Base-by-base conservation (phyloP, 2,113 vertebrate genomes). In the Actinemys pallida region DNA sequence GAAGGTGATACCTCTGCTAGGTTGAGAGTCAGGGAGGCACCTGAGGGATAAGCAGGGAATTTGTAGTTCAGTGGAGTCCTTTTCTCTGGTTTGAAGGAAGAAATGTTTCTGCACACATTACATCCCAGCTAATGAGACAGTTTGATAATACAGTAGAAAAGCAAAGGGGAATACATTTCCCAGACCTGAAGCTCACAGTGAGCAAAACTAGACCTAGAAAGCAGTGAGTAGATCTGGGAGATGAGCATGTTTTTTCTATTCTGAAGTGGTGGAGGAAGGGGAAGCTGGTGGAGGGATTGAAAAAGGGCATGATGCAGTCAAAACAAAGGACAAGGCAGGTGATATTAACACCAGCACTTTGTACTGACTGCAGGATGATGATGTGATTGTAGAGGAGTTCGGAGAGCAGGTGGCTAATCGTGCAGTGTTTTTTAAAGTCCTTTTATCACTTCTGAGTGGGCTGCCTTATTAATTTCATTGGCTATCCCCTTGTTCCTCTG, bases 341-440 rank as follows among this genome's bases (percentile, higher is more conserved):
- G 39, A 72, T 89, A 94, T 84, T 89, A 92, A 72, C 57, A 90
- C 25, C 42, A 86, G 31, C 5, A 59, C 92, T 88, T 84, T 82
- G 4, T 80, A 75, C 72, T 39, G 39, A 49, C 78, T 47, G 13
- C 25, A 79, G 47, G 76, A 79, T 8, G 25, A 78, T 39, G 13
- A 47, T 25, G 42, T 29, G 12, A 35, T 69, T 35, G 31, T 69
- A n/a, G 62, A 8, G 62, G 35, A 69, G 17, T 69, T n/a, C 1
- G 17, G 62, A 69, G 62, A 89, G 17, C 65, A 86, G 42, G 14
- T 81, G 31, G 62, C 57, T 90, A 82, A 27, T 42, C 83, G 49
- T 89, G n/a, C n/a, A 82, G 5, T 56, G 9, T 80, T 22, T 76
- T 62, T 53, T 69, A n/a, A 69, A 69, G 35, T 39, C 72, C 25